Evolutionary conservation across 2,113 vertebrate genomes (phyloP).

Genomic region (Neotragus moschatus): DNA sequence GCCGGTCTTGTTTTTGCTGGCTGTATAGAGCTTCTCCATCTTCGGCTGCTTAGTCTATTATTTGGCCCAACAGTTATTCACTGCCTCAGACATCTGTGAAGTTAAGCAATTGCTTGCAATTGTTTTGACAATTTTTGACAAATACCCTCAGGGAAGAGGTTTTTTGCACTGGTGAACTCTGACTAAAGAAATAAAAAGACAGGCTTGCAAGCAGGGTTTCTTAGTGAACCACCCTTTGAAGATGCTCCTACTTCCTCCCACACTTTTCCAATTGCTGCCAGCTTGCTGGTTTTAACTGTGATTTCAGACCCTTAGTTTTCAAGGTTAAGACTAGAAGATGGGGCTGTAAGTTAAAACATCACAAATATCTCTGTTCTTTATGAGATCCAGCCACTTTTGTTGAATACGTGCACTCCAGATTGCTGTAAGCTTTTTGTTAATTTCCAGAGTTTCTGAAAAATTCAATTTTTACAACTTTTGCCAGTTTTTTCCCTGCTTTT

Average conservation of each 20-base stretch:
- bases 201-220: not conserved
- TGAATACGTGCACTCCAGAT: not conserved
- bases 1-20: not conserved
- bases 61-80: not conserved
- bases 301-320: not conserved
- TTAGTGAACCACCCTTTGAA: not conserved
- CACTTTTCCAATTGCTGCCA: not conserved
- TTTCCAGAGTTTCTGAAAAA: not conserved
- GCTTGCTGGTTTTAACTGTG: not conserved
- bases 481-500: not conserved
- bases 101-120: not conserved
- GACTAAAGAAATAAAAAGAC: not conserved
- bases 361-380: not conserved
- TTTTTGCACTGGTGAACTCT: not conserved
- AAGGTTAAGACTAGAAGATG: not conserved
- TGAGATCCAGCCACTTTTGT: not conserved
- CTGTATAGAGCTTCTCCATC: not conserved
- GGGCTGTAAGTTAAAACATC: not conserved
- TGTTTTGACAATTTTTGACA: not conserved
- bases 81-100: not conserved
- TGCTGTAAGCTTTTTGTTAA: not conserved
- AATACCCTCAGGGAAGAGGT: not conserved
- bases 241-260: not conserved
- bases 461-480: not conserved
- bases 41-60: not conserved